phyloP scores from a whole-genome alignment of 2,797 vertebrate species.

The Melanotaenia maccullochi region DNA sequence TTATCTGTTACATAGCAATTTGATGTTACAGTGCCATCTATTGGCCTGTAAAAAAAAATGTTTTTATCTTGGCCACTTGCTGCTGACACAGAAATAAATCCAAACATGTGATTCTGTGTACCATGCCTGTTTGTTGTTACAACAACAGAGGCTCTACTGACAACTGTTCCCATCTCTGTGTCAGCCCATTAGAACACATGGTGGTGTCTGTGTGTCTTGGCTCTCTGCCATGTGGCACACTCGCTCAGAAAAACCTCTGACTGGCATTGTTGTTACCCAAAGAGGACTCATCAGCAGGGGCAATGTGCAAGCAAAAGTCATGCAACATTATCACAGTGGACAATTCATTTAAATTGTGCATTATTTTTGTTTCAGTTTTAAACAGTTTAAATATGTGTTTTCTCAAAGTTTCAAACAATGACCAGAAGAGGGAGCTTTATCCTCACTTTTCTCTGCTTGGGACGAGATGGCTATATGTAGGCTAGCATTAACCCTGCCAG shows the following conservation, averaged over 20 bases:
- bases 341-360: slow-evolving; percentile 6
- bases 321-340: slow-evolving; percentile 7
- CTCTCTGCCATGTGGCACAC: slow-evolving; percentile 29
- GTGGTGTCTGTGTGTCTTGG: slow-evolving; percentile 45
- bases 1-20: slow-evolving; percentile 1
- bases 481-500: not conserved
- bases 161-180: slow-evolving; percentile 45
- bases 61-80: not conserved
- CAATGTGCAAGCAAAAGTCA: slow-evolving; percentile 31
- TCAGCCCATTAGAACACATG: slow-evolving; percentile 46
- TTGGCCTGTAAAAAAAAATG: slow-evolving; percentile 25
- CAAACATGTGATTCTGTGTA: slow-evolving; percentile 41
- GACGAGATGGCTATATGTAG: not conserved
- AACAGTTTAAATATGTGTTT: slow-evolving; percentile 22
- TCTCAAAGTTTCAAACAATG: slow-evolving; percentile 19
- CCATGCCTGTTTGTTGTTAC: slow-evolving; percentile 31
- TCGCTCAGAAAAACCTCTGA: slow-evolving; percentile 29
- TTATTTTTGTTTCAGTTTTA: not conserved
- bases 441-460: slow-evolving; percentile 36
- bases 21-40: slow-evolving; percentile 73
- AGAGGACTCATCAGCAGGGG: slow-evolving; percentile 31
- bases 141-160: slow-evolving; percentile 45
- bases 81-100: slow-evolving; percentile 23
- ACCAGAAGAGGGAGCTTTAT: slow-evolving; percentile 71
- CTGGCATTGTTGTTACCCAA: slow-evolving; percentile 49